Evolutionary conservation across 1,140 invertebrate genomes (phyloP), one percentile per base, ranked within the genome.

Genomic region (Helicoverpa armigera): DNA sequence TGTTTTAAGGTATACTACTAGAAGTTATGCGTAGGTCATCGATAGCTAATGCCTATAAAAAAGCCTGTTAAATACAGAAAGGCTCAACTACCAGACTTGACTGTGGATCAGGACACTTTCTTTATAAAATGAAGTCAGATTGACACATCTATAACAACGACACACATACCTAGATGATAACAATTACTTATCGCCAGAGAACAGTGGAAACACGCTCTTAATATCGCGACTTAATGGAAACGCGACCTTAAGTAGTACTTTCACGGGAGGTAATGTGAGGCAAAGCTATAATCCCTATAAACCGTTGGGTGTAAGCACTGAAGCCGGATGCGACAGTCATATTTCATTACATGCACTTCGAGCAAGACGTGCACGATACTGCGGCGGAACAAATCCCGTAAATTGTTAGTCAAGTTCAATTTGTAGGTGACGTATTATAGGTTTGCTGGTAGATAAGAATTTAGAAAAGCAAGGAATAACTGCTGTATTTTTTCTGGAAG

Each of bases 261-360:
- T 61, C 50, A 31, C 65, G 74, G 29, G 50, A 75, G 73, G 56
- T 75, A 75, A 75, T 75, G 73, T n/a, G 7, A 58, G 29, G 53
- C 58, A 23, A 75, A 63, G 73, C 35, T 63, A 75, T 75, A 75
- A 75, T 75, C 56, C 73, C 35, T 50, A 61, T 75, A 61, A 75
- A 75, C 56, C 16, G 29, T 16, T 10, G 35, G 43, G 58, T 61
- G 58, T 61, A 75, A 35, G 54, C 53, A 75, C 56, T 48, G 10
- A 31, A n/a, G 54, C 73, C 73, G 73, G 73, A 75, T 60, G 73
- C 73, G 54, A 60, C 73, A 35, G n/a, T 75, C 73, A 61, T 61
- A 75, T 75, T 75, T 61, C 73, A 75, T 75, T 75, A 75, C 73
- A 75, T 60, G 73, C 56, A 75, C 23, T 75, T 75, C 35, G 53